These are phyloP conservation scores for Lagodon rhomboides DNA, from an alignment of 2,797 vertebrate genomes.

Conservation along the genomic window DNA sequence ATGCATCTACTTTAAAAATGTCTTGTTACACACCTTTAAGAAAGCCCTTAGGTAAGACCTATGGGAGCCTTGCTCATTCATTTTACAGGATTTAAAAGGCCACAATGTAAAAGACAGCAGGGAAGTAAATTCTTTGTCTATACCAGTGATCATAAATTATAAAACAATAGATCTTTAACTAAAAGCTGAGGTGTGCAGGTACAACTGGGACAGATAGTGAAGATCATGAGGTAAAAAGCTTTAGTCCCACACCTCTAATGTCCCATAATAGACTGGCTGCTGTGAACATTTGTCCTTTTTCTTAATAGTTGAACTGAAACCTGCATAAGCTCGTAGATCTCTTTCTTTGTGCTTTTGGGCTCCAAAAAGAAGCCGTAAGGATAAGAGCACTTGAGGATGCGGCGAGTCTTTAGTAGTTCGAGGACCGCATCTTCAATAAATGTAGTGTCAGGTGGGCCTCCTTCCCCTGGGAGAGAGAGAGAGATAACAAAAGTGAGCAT, in stretches of 20 bases:
- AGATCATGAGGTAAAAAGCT: conserved; percentile 48
- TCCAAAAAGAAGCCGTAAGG: conserved; percentile 99
- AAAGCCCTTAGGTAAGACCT: not conserved
- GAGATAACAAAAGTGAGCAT: conserved; percentile 15
- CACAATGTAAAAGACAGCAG: conserved; percentile 28
- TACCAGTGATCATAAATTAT: conserved; percentile 27
- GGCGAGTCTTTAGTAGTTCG: conserved; percentile 97
- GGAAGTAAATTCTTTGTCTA: conserved; percentile 19
- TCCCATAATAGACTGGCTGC: conserved; percentile 35
- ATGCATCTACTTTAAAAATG: not conserved
- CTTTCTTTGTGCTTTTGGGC: conserved; percentile 99
- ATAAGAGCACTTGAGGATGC: conserved; percentile 99
- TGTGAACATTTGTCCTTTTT: conserved; percentile 58
- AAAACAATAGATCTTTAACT: conserved; percentile 35
- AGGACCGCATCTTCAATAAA: conserved; percentile 99
- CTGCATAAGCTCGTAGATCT: conserved; percentile 99
- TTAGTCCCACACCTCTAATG: conserved; percentile 49
- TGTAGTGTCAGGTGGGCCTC: conserved; percentile 96
- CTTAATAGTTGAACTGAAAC: conserved; percentile 75
- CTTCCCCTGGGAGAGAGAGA: conserved; percentile 87
- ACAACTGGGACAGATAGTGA: conserved; percentile 38
- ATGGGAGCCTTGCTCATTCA: not conserved
- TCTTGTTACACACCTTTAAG: conserved; percentile 1
- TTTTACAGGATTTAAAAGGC: conserved; percentile 27
- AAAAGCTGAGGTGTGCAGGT: conserved; percentile 51